These are phyloP conservation scores for Muscicapa striata DNA, from an alignment of 2,797 vertebrate species.

Conservation along the genomic window DNA sequence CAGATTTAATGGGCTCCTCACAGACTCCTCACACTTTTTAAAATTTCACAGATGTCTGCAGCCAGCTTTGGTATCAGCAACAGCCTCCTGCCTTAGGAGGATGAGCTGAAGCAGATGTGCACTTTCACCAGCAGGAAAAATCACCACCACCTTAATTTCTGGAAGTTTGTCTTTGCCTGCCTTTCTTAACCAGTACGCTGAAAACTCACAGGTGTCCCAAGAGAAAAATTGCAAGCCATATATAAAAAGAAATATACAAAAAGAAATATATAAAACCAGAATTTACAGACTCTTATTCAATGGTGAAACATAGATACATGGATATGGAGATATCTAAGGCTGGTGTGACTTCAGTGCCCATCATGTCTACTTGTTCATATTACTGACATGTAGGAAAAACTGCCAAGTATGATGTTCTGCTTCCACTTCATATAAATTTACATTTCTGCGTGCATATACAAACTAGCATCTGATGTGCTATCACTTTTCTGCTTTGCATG, in stretches of 20 bases:
- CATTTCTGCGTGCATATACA: neutral
- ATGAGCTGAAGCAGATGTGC: slow-evolving; percentile 7
- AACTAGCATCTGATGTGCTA: neutral
- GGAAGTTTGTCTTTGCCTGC: neutral
- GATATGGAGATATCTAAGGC: neutral
- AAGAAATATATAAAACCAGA: neutral
- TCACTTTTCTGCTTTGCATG: neutral
- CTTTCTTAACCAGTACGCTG: neutral
- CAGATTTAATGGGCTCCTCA: slow-evolving; percentile 28
- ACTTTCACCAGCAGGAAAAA: neutral
- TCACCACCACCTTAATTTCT: neutral
- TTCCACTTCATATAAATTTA: neutral
- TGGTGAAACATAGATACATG: rapidly evolving
- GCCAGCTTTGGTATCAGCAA: neutral
- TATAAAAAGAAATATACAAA: neutral
- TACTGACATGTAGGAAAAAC: neutral
- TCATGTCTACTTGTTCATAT: neutral
- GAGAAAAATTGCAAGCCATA: neutral
- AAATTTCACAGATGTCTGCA: neutral
- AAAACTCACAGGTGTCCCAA: neutral
- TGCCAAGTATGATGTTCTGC: neutral
- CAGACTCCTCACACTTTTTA: neutral
- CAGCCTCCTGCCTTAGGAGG: neutral
- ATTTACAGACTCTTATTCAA: neutral
- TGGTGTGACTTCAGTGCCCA: neutral